Conservation (phyloP, 1,140 invertebrate species). For the Ditylenchus dipsaci region DNA sequence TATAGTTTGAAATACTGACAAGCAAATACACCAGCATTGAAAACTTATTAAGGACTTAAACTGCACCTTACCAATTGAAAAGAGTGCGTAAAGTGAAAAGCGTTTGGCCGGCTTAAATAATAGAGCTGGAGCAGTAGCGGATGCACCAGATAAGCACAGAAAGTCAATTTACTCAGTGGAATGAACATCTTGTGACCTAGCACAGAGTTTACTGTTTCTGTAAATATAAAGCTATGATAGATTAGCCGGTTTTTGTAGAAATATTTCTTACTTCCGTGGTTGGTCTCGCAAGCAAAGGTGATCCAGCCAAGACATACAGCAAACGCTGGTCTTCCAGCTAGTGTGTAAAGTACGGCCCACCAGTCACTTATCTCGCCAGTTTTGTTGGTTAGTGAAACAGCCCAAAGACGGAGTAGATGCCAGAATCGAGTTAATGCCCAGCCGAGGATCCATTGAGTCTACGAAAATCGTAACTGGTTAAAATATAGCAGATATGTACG, state of each 20-base stretch:
- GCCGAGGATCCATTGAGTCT: conserved; percentile 41
- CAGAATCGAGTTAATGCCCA: conserved; percentile 44
- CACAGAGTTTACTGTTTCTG: conserved; percentile 35
- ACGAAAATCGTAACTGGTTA: conserved; percentile 10
- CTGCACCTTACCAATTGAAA: conserved; percentile 53
- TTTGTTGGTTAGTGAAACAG: conserved; percentile 49
- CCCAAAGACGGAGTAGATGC: conserved; percentile 55
- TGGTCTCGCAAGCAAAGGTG: conserved; percentile 78
- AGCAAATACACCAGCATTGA: too few relatives aligned
- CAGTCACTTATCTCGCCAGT: conserved; percentile 54
- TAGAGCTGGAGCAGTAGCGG: conserved; percentile 59
- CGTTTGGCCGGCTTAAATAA: conserved; percentile 52
- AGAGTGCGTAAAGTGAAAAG: conserved; percentile 57
- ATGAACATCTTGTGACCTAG: conserved; percentile 59
- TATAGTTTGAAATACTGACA: too few relatives aligned
- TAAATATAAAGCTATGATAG: too few relatives aligned
- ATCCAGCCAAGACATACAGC: conserved; percentile 77
- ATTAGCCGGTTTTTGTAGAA: too few relatives aligned
- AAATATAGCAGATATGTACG: background rate
- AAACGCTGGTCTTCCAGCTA: conserved; percentile 78
- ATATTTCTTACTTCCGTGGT: conserved; percentile 74
- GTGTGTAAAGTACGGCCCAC: conserved; percentile 70
- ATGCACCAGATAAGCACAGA: conserved; percentile 61
- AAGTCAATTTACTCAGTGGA: conserved; percentile 60
- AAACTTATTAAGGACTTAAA: too few relatives aligned